Percentiles rank a stretch among this genome's conserved stretches.
Conservation (phyloP, 2,113 vertebrate species). For the Galeopterus variegatus region DNA sequence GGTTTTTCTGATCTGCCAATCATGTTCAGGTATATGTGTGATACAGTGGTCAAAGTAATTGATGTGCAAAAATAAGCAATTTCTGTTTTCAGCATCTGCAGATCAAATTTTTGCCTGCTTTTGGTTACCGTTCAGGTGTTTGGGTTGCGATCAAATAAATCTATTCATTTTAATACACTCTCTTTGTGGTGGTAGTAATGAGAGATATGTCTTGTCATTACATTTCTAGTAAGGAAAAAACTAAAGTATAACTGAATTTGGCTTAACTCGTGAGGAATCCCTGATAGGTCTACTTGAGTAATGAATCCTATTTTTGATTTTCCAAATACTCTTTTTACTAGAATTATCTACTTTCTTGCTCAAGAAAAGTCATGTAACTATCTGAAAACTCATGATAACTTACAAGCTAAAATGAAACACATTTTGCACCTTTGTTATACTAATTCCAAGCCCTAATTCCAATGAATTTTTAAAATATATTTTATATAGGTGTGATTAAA, state of each 20-base stretch:
- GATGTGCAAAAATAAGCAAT: not conserved
- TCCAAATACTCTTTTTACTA: constrained; percentile 27
- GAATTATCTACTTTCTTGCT: constrained; percentile 49
- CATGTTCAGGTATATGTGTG: not conserved
- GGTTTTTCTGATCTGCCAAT: not conserved
- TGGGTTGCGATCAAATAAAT: constrained; percentile 8
- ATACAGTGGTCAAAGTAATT: not conserved
- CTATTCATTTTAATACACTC: not conserved
- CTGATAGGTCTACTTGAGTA: constrained; percentile 4
- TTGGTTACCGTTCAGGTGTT: not conserved
- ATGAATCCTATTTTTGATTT: constrained; percentile 62
- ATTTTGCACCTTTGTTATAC: constrained; percentile 73
- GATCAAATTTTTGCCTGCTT: not conserved
- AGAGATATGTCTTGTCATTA: not conserved
- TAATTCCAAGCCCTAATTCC: constrained; percentile 55
- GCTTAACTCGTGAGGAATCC: constrained; percentile 58
- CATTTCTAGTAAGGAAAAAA: constrained; percentile 53
- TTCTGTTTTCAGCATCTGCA: constrained; percentile 33
- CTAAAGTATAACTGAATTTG: not conserved
- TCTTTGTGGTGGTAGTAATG: not conserved
- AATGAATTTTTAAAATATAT: constrained; percentile 72
- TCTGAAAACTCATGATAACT: constrained; percentile 61
- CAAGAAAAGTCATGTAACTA: constrained; percentile 61
- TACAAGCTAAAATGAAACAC: constrained; percentile 41
- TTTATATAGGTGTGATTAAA: constrained; percentile 77